A percentile compares a stretch with the other conserved stretches of the same genome.
Conservation (phyloP, 2,797 vertebrate genomes). For the Scarus forsteni region DNA sequence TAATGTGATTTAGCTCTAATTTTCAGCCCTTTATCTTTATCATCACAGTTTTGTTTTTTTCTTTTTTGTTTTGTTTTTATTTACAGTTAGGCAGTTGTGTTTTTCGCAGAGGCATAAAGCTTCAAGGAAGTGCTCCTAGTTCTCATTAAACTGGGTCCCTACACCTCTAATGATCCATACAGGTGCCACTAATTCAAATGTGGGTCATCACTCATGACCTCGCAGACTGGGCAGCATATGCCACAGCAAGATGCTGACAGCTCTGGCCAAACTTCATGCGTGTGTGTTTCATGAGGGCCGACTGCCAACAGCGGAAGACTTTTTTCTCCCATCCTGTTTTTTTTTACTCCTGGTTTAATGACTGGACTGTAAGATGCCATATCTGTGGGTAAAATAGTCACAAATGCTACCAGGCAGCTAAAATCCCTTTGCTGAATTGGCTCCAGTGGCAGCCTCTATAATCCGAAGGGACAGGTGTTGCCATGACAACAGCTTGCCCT, state of each 20-base stretch:
- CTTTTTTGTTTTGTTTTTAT: no score
- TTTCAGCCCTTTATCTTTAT: no score
- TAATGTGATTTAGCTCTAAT: no score
- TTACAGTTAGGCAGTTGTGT: no score
- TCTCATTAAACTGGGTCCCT: constrained; percentile 17
- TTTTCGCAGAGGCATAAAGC: no score
- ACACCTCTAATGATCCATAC: constrained; percentile 27
- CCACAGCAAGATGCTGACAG: constrained; percentile 7
- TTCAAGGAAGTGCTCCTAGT: no score
- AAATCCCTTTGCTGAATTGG: constrained; percentile 64
- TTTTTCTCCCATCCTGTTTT: background rate
- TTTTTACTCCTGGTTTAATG: background rate
- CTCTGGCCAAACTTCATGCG: background rate
- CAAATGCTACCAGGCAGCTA: constrained; percentile 41
- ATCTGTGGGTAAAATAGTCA: constrained; percentile 34
- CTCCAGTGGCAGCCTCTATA: constrained; percentile 58
- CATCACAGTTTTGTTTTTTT: no score
- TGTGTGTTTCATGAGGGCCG: background rate
- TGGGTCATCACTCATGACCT: constrained; percentile 47
- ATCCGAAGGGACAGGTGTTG: constrained; percentile 73
- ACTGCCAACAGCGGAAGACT: background rate
- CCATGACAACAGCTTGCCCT: constrained; percentile 74
- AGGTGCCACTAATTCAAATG: constrained; percentile 50
- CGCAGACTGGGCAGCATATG: constrained; percentile 46
- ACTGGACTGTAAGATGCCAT: constrained; percentile 1